phyloP scores from a whole-genome alignment of 2,797 vertebrate species.

The Euphonia xanthogaster region DNA sequence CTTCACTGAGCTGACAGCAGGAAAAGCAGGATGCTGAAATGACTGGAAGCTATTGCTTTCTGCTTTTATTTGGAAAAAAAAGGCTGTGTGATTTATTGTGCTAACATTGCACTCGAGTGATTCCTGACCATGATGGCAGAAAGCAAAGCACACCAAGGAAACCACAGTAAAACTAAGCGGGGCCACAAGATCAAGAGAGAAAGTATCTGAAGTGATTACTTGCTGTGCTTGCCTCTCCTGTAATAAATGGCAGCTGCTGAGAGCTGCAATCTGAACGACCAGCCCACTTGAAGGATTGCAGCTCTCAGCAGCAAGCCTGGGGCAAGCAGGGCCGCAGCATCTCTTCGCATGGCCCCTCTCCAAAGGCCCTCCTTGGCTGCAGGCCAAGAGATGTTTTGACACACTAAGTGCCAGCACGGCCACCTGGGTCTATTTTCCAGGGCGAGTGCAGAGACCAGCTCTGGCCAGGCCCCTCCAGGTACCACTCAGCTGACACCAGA shows the following conservation, averaged over 20 bases:
- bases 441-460: not conserved
- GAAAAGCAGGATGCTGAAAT: not conserved
- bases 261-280: not conserved
- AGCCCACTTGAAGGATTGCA: not conserved
- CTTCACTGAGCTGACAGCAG: not conserved
- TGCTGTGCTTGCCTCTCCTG: not conserved
- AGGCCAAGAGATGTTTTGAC: not conserved
- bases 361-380: not conserved
- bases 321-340: not conserved
- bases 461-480: not conserved
- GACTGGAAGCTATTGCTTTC: not conserved
- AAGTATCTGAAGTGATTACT: not conserved
- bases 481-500: accelerated
- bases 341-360: not conserved
- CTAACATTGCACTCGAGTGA: not conserved
- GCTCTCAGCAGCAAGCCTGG: not conserved
- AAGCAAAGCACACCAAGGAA: not conserved
- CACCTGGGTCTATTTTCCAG: not conserved
- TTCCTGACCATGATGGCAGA: not conserved
- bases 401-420: not conserved
- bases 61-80: not conserved
- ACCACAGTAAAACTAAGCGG: not conserved
- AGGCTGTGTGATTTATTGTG: not conserved
- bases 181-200: not conserved
- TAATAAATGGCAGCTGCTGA: not conserved